Conservation (phyloP, 2,113 vertebrate genomes). For the Chlamydotis undulata region DNA sequence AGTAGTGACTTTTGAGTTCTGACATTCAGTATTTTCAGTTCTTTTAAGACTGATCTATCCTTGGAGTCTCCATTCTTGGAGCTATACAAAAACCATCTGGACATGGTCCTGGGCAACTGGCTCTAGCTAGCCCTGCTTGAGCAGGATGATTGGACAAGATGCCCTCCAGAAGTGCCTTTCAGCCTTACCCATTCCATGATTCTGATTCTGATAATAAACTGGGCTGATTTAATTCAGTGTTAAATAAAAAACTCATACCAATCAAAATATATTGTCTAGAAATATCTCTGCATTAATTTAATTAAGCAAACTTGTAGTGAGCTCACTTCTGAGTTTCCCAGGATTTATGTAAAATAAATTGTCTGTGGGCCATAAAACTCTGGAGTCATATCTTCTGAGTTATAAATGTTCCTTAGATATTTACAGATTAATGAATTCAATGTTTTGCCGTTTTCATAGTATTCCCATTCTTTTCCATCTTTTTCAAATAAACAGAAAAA, state of each 20-base stretch:
- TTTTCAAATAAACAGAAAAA: background rate
- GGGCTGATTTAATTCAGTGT: background rate
- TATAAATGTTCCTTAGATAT: background rate
- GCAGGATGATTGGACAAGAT: background rate
- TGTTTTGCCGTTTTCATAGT: background rate
- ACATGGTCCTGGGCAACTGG: background rate
- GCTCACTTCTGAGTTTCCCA: background rate
- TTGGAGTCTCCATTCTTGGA: background rate
- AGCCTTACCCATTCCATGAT: background rate
- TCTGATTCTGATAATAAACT: background rate
- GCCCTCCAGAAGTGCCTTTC: background rate
- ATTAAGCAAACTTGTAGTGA: background rate
- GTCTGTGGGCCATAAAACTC: background rate
- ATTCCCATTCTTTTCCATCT: background rate
- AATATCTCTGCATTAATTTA: background rate
- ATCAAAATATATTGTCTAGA: background rate
- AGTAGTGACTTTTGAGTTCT: background rate
- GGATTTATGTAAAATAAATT: background rate
- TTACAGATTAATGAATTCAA: background rate
- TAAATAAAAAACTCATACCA: background rate
- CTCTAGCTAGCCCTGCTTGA: background rate
- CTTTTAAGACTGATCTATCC: background rate
- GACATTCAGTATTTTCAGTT: background rate
- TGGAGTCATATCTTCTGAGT: background rate
- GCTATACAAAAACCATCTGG: background rate